Base-by-base conservation (phyloP, 2,797 vertebrate species). In the Fringilla coelebs region DNA sequence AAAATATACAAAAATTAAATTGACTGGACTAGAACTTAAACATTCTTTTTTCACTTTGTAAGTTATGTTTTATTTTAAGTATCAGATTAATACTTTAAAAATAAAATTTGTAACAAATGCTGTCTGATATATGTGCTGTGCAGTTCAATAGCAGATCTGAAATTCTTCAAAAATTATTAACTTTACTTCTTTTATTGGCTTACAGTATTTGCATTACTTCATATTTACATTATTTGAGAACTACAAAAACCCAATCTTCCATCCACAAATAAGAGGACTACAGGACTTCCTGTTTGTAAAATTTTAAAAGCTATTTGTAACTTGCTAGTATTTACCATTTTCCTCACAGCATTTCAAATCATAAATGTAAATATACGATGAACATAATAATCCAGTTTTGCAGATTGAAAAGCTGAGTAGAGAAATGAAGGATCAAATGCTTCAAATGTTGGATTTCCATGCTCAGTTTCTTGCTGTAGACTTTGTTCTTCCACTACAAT, bases 181-280 rank as follows among this genome's bases (percentile, higher is more conserved):
- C 3, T 65, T 68, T 45, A 29, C 38, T 85, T 86, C 48, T 63
- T 54, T 13, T 11, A 26, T 26, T 54, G 5, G 1, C 20, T 62
- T 66, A 40, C 22, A 36, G 4, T n/a, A 63, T n/a, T 70, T 49
- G 11, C 29, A 52, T 57, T 88, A 31, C 54, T 81, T 75, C 51
- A 9, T 9, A 55, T 68, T 78, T 65, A 13, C 7, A 17, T 60
- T 68, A 41, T 38, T 32, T 54, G 21, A 70, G 21, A 19, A 45
- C 13, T 54, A 38, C 55, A 77, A 65, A 16, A 4, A 1, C 21
- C 5, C 1, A 0, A 4, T 61, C 6, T 17, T 77, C 13, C 9
- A 34, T 48, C 13, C 17, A 43, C 19, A 7, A 7, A 24, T 20
- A 81, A 55, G 12, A 46, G 8, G 7, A 6, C 14, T 72, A 65